Base-by-base conservation (phyloP, 2,888 invertebrate species). In the Eristalis intricaria region DNA sequence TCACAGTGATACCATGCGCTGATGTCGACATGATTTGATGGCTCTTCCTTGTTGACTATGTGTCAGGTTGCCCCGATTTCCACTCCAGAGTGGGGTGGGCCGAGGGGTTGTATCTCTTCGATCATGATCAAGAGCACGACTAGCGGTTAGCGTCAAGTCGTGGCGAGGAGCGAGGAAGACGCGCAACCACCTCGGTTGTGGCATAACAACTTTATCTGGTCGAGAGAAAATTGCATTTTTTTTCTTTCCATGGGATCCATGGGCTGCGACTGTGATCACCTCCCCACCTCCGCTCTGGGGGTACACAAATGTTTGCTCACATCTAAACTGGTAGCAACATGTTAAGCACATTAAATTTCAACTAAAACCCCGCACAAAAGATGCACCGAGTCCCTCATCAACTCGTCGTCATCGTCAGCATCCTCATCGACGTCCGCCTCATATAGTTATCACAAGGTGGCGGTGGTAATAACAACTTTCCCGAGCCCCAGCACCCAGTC, bases 21-120 rank as follows among this genome's bases (percentile, higher is more conserved):
- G 87, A 84, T 87, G 87, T 87, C 84, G 87, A 84, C 87, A 87
- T 84, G 87, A 87, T 87, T 84, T 84, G 84, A 87, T 75, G 76
- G 22, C 64, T 84, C 84, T 87, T 87, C 87, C 87, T 84, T 87
- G 87, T 87, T 83, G 74, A 43, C 56, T 69, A 43, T 43, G 43
- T n/a, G 65, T 10, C 50, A 75, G 38, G 35, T 38, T 81, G 73
- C 63, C 74, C 87, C 71, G 71, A 79, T 84, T 75, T 71, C n/a
- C 73, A 13, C 63, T 56, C 7, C 7, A 26, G 13, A 32, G 22
- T 0, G 11, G 19, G 56, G n/a, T n/a, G 58, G 5, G 50, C 19
- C 7, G 5, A 19, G 50, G 50, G n/a, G 4, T 38, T 76, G 26
- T 29, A 56, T 50, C 77, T 78, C 74, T 50, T 79, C 83, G 87